Base-by-base conservation (phyloP, 2,113 vertebrate species). In the Vulpes lagopus region DNA sequence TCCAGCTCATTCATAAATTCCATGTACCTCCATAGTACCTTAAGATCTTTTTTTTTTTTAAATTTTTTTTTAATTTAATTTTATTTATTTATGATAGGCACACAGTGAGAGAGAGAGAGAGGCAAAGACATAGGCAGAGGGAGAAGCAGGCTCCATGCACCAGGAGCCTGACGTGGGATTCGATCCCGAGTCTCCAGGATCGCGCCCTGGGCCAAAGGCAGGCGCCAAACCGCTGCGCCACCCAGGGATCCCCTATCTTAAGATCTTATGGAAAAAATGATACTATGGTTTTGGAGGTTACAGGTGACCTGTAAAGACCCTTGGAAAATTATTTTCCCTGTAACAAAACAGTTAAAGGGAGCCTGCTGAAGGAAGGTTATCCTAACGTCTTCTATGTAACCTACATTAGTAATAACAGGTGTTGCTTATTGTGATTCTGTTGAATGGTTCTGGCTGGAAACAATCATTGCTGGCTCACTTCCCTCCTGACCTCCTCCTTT, bases 351-450 rank as follows among this genome's bases (percentile, higher is more conserved):
- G 22, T 69, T 76, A 60, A 74, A 67, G 38, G 38, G 32, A 69
- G n/a, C 2, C 3, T 81, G 76, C 64, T 84, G 8, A 67, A 8
- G 17, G 62, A 49, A 80, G 5, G 30, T 14, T 14, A 2, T 38
- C 92, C 23, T 30, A 5, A 9, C 11, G 16, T 32, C 81, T 73
- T 22, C n/a, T 43, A 8, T 30, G 2, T 11, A 57, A 49, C 57
- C 84, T 49, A 1, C 11, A 0, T 78, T 20, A 9, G 22, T 38
- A 38, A 9, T 25, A 22, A 12, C 3, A 23, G 53, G 7, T 15
- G 0, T 6, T 7, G 25, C 16, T 0, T 17, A 23, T 2, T 64
- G 35, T 8, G 2, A 20, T 27, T n/a, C 2, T 38, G 0, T 1
- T 64, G 16, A 35, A 5, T 59, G 19, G n/a, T 35, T 25, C 43